Conservation (phyloP, 2,113 vertebrate genomes). For the Bos indicus region DNA sequence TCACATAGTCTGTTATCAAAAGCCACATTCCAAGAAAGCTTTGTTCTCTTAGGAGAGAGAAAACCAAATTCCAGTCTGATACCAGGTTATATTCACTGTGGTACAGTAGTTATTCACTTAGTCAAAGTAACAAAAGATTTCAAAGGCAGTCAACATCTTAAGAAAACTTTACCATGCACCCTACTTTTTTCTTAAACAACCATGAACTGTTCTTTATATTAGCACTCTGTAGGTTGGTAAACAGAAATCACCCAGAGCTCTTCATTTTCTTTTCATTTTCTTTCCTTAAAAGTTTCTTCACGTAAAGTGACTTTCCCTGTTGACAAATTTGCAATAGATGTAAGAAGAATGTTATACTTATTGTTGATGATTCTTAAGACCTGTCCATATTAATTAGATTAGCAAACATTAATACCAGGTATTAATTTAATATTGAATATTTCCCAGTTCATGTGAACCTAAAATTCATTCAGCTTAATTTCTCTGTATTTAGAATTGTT, state of each 20-base stretch:
- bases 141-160: background rate
- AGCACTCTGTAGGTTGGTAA: background rate
- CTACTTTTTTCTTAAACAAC: background rate
- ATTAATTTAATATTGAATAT: background rate
- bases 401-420: background rate
- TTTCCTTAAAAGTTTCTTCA: background rate
- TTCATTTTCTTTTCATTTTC: background rate
- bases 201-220: background rate
- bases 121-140: background rate
- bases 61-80: background rate
- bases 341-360: background rate
- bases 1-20: background rate
- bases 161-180: background rate
- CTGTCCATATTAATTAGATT: background rate
- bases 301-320: background rate
- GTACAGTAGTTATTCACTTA: background rate
- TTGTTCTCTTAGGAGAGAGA: background rate
- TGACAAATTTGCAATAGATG: background rate
- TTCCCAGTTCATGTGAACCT: background rate
- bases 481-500: background rate
- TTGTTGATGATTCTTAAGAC: background rate
- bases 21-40: background rate
- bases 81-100: background rate
- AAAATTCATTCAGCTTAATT: background rate
- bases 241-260: background rate